Base-by-base conservation (phyloP, 1,140 invertebrate species). In the Zaprionus vittiger region DNA sequence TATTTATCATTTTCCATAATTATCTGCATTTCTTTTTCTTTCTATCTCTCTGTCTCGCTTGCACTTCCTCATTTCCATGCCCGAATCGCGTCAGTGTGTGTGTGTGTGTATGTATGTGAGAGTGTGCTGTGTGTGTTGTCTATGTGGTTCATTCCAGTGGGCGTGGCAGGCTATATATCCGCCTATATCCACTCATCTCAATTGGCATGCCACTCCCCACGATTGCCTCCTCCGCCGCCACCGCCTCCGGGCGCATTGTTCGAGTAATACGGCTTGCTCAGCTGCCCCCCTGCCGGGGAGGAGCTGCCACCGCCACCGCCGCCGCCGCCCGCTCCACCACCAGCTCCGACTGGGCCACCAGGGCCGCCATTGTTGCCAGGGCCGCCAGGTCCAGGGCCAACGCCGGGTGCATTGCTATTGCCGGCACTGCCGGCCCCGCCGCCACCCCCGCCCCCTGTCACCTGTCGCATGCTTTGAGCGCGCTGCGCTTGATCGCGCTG, bases 241-340 rank as follows among this genome's bases (percentile, higher is more conserved):
- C 73, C 81, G 12, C 61, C 73, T 17, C 93, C 85, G 14, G 80
- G 56, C n/a, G 78, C 78, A 63, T 91, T 92, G 52, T 91, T 92
- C 56, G 87, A 83, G 81, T 92, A 92, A 66, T 92, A 92, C 17
- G 92, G 91, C 80, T 92, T 92, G 62, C 86, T 91, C 37, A 92
- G 81, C 54, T 91, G 91, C 4, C 76, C 60, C n/a, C 81, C 68
- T 4, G 78, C 64, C 6, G 68, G 60, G 15, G 75, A 72, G 9
- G 68, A 63, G 70, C 41, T 47, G 7, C 84, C 89, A n/a, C 84
- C 78, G 15, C 71, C 77, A n/a, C 82, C 82, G 20, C 20, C 20
- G 20, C 82, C 84, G 15, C 71, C 77, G 20, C 82, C 82, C 12
- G 68, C 77, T 6, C 15, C 38, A n/a, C 38, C 38, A n/a, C 79